Evolutionary conservation across 2,797 vertebrate species (phyloP), one percentile per base, ranked within the genome.

Genomic region (Chrysocyon brachyurus): DNA sequence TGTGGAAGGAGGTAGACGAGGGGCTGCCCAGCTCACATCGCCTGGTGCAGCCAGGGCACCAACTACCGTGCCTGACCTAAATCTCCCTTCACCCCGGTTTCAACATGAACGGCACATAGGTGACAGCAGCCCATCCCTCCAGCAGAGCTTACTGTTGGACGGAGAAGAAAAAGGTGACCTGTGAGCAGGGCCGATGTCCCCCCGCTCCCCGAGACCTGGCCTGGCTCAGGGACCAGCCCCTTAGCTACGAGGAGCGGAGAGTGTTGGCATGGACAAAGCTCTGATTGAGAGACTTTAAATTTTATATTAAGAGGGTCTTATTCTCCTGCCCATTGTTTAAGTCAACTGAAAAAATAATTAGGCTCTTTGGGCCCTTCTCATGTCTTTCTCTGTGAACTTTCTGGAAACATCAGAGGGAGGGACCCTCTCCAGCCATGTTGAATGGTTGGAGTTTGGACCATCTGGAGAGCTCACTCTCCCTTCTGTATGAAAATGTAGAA

Each of bases 341-440:
- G 2, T 96, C 36, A n/a, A 3, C 33, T 54, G 70, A 57, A 92
- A 90, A 92, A 83, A 22, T 85, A 92, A 91, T 96, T 59, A 95
- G 81, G 52, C 54, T 96, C 96, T 94, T 28, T 33, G 81, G 96
- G 36, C 6, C 83, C 89, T 81, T 77, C 49, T 63, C 24, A 54
- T 91, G 36, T 31, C n/a, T 49, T 5, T 89, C 96, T 12, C 70
- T 78, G 63, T 64, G 14, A 87, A 59, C 57, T 92, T 95, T 57
- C n/a, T 31, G 73, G 87, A 94, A 56, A 57, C 64, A 56, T 95
- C 46, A 61, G 88, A 70, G 21, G 9, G 4, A 63, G 93, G 81
- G 88, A 49, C 3, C 54, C 0, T 85, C 70, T 66, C 19, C 33
- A 56, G 5, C 31, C 90, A 10, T 17, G 64, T 1, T 0, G 61